These are phyloP conservation scores for Dicycla oo DNA, from an alignment of 2,888 invertebrate genomes.

Conservation along the genomic window DNA sequence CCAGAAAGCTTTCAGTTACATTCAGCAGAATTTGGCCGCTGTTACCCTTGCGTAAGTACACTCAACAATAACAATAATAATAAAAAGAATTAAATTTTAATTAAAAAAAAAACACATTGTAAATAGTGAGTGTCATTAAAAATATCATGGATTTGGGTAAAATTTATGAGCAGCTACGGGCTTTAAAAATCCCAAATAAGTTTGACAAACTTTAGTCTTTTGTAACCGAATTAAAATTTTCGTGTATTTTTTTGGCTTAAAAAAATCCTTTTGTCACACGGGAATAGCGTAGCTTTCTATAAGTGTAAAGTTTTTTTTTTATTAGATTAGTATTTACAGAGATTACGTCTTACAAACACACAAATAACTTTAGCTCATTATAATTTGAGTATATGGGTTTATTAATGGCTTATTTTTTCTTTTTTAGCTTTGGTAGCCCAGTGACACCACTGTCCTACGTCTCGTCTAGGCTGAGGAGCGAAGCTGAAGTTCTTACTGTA, in stretches of 20 bases:
- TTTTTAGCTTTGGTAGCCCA: constrained; percentile 75
- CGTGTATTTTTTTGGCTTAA: not conserved
- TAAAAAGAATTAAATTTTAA: too few relatives aligned
- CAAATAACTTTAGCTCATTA: not conserved
- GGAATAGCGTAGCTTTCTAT: not conserved
- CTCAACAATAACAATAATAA: not conserved
- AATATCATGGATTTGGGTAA: not conserved
- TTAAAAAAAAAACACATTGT: not conserved
- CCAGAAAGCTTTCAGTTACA: constrained; percentile 87
- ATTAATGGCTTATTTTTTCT: constrained; percentile 9
- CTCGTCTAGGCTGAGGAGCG: constrained; percentile 77
- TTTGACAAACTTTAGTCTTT: not conserved
- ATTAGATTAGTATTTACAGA: not conserved
- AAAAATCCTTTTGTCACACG: too few relatives aligned
- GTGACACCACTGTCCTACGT: constrained; percentile 77
- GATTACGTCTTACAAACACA: not conserved
- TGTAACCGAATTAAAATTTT: not conserved
- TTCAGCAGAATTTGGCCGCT: constrained; percentile 75
- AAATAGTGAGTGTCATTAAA: not conserved
- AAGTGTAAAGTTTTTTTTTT: not conserved
- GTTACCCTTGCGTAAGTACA: constrained; percentile 80
- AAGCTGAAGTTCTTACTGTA: constrained; percentile 73
- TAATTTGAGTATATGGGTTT: not conserved
- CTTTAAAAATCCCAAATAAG: too few relatives aligned
- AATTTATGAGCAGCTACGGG: not conserved